Base-by-base conservation (phyloP, 2,113 vertebrate genomes). In the Holacanthus passer region DNA sequence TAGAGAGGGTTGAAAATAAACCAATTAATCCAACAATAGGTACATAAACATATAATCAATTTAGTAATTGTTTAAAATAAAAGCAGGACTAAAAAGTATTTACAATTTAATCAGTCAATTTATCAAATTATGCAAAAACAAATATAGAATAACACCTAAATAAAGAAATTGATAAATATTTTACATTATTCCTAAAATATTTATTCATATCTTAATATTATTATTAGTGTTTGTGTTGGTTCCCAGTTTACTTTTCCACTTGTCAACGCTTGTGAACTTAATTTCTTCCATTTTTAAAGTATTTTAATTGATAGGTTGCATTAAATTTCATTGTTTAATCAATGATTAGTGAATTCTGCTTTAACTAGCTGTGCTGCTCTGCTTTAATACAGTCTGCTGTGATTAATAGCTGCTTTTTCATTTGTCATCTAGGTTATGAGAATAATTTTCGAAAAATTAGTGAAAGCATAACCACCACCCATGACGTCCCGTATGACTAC, bases 401-500 rank as follows among this genome's bases (percentile, higher is more conserved):
- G 5, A 62, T 7, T 82, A 7, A 39, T 32, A 5, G 2, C 37
- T 43, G 5, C 6, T 66, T 66, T 81, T 27, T 17, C 71, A 1
- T 77, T 17, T 90, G 32, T 81, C 41, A 53, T 31, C 0, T 14
- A 90, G 88, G 85, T 37, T 5, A 0, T 0, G 72, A 86, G 43
- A 0, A 0, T 3, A 87, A 87, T 37, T 92, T 92, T 35, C 0
- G 0, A 1, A 87, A 59, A 43, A 19, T 22, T 0, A n/a, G 6
- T 14, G 27, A 7, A 0, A 2, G 63, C 9, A 0, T 0, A 2
- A 81, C 10, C 53, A 88, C 69, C 47, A 69, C 70, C 39, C n/a
- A 81, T 0, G 85, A 85, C 48, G 48, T 79, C 8, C 65, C 95
- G 0, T 98, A 90, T 11, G 88, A 90, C 85, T 92, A 81, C 48